Base-by-base conservation (phyloP, 1,140 invertebrate genomes). In the Phthorimaea operculella region DNA sequence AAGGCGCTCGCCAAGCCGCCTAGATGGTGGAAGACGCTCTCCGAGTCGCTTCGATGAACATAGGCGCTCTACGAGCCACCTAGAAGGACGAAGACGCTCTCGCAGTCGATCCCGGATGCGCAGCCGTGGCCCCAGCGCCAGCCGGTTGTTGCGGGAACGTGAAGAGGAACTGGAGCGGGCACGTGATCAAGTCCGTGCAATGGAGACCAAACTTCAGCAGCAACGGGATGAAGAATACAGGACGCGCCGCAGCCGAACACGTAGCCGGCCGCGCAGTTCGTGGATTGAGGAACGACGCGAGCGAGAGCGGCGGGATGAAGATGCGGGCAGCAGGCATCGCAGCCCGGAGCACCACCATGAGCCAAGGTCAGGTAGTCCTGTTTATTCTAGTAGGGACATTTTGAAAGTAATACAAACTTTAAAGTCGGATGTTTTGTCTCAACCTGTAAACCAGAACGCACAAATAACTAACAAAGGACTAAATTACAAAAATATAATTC, bases 401-500 rank as follows among this genome's bases (percentile, higher is more conserved):
- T 14, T 57, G 2, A 4, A 57, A 33, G 33, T 57, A 11, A 51
- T 57, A 16, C 51, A 57, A 12, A 28, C 33, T 15, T 7, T 39
- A 51, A 44, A 57, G 15, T 14, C 5, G 11, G 49, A 6, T 18
- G 7, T 33, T 12, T 21, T 49, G 16, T 51, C 55, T n/a, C 48
- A 51, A 18, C 48, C 49, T 17, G 4, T 33, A 51, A 57, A 44
- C 36, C 33, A 55, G 14, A 45, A 21, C 21, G 9, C 55, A 39
- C 17, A 28, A 8, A 44, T 36, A 9, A 28, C 10, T 33, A 6
- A 33, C 11, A 52, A 39, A 53, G 45, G 15, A 21, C 15, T 54
- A 10, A 34, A 54, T 47, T 18, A 54, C 18, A 59, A 56, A 56
- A 59, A 59, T 55, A 59, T 52, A 21, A 7, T 59, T 14, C 52